These are phyloP conservation scores for Lasaia peninsularis DNA, from an alignment of 1,140 invertebrate species.

Conservation along the genomic window DNA sequence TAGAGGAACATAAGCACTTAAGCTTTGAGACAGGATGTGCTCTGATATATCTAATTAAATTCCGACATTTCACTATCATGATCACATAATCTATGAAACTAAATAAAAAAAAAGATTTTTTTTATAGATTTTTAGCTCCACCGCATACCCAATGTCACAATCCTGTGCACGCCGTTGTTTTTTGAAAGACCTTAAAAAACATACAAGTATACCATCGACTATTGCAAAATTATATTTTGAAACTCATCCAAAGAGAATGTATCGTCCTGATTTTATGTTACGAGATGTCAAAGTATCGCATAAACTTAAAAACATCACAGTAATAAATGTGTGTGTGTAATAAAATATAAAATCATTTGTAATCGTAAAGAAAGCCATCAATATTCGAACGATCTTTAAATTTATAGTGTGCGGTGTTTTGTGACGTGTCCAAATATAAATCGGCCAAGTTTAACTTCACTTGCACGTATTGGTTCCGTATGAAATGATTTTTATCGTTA, in stretches of 20 bases:
- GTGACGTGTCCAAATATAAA: slow-evolving; percentile 18
- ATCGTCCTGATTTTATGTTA: slow-evolving; percentile 23
- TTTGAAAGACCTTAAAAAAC: no score
- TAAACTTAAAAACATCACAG: slow-evolving; percentile 29
- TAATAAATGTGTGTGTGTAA: slow-evolving; percentile 44
- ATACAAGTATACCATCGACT: not conserved
- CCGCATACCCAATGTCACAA: no score
- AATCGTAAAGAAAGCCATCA: slow-evolving; percentile 60
- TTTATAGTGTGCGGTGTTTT: slow-evolving; percentile 47
- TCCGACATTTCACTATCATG: no score
- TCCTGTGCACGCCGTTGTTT: no score
- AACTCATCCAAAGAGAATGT: slow-evolving; percentile 7
- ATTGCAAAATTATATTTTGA: not conserved
- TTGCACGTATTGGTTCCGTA: not conserved
- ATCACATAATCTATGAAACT: no score
- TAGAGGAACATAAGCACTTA: no score
- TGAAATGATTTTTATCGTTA: not conserved
- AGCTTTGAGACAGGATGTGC: no score
- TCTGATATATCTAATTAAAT: no score
- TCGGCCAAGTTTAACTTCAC: not conserved
- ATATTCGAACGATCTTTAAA: slow-evolving; percentile 42
- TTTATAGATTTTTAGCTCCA: no score
- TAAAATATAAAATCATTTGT: slow-evolving; percentile 49
- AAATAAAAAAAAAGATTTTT: no score
- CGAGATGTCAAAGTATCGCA: slow-evolving; percentile 37